Conservation (phyloP, 2,797 vertebrate species). For the Philypnodon macrostomus region DNA sequence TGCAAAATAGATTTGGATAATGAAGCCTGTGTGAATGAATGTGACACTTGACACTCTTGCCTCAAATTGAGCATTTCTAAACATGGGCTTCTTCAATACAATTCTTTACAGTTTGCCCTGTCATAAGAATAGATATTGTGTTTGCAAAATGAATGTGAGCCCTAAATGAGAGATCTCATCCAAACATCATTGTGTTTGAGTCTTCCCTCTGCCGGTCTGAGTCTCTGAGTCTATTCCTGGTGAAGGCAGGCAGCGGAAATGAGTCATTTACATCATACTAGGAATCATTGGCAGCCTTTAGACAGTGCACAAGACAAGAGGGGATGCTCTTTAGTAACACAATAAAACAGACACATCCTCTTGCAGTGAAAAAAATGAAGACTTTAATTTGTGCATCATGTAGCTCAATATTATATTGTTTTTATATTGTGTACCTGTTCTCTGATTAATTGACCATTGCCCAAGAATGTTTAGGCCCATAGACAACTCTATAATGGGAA, state of each 20-base stretch:
- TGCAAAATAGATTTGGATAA: too few relatives aligned
- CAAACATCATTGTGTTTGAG: constrained; percentile 50
- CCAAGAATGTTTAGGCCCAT: too few relatives aligned
- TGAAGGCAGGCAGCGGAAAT: constrained; percentile 40
- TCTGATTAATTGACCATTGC: too few relatives aligned
- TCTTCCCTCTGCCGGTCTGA: constrained; percentile 14
- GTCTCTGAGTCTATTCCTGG: constrained; percentile 37
- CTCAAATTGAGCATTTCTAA: constrained; percentile 35
- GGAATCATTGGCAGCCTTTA: constrained; percentile 52
- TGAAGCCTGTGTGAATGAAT: too few relatives aligned
- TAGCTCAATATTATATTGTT: too few relatives aligned
- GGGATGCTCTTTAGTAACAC: constrained; percentile 18
- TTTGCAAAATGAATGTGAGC: constrained; percentile 53
- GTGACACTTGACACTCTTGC: too few relatives aligned
- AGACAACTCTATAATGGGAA: too few relatives aligned
- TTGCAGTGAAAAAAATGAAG: neutral
- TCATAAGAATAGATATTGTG: constrained; percentile 33
- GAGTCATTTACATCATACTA: constrained; percentile 62
- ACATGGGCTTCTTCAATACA: constrained; percentile 41
- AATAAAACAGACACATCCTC: constrained; percentile 19
- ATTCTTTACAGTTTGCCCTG: constrained; percentile 21
- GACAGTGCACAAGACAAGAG: constrained; percentile 18
- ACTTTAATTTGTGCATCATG: neutral
- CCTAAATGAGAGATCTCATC: constrained; percentile 45
- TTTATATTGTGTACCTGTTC: too few relatives aligned